Evolutionary conservation across 2,113 vertebrate species (phyloP).

Genomic region (Amblyornis subalaris): DNA sequence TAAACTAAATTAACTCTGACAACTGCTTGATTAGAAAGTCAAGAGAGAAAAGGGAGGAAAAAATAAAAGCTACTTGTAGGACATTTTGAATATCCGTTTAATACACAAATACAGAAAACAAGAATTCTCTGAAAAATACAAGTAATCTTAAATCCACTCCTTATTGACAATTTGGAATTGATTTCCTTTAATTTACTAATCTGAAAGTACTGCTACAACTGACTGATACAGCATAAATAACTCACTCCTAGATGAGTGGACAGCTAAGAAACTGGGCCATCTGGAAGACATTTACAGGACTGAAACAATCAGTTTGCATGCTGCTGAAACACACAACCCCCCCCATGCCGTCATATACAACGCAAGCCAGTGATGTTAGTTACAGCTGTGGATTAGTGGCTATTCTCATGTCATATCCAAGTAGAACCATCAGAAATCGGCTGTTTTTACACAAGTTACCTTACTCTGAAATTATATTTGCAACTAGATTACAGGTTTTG

Average conservation of each 20-base stretch:
- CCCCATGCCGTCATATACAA: neutral
- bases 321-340: neutral
- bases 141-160: neutral
- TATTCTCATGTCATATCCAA: neutral
- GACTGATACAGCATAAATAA: neutral
- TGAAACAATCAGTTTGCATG: neutral
- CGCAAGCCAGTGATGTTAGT: neutral
- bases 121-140: neutral
- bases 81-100: neutral
- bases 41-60: neutral
- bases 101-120: neutral
- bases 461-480: neutral
- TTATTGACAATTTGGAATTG: neutral
- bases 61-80: neutral
- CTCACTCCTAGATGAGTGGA: neutral
- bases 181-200: neutral
- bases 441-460: fast-evolving
- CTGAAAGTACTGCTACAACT: neutral
- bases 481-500: neutral
- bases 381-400: neutral
- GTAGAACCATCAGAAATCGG: neutral
- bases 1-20: neutral
- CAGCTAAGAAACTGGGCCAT: neutral
- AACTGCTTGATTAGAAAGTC: neutral
- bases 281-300: neutral